Percentiles rank a stretch among this genome's conserved stretches.
phyloP scores from a whole-genome alignment of 2,888 invertebrate genomes.

The Drosophila rellima region DNA sequence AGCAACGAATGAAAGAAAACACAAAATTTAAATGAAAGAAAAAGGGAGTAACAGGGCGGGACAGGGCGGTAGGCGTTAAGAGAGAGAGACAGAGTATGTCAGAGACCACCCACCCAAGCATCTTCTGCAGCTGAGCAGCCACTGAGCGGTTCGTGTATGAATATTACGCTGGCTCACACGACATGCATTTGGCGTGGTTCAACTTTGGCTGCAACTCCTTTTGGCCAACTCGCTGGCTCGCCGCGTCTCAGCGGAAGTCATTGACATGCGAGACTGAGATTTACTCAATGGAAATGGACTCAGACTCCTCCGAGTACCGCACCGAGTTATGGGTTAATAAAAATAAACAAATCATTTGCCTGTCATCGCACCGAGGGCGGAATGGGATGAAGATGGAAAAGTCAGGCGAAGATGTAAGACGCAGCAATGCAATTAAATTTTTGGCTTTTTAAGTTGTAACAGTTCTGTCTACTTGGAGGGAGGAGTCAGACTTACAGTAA shows the following conservation, averaged over 20 bases:
- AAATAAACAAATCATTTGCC: slow-evolving; percentile 20
- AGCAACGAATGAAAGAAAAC: slow-evolving; percentile 5
- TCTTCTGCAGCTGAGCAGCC: not conserved
- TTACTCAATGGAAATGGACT: slow-evolving; percentile 29
- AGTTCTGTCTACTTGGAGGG: not conserved
- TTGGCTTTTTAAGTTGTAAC: slow-evolving; percentile 6
- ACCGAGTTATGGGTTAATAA: slow-evolving; percentile 20
- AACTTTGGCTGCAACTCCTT: slow-evolving; percentile 36
- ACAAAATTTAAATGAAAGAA: slow-evolving; percentile 20
- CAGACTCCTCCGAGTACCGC: not conserved
- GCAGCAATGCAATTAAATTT: slow-evolving; percentile 4
- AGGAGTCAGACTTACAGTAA: not conserved
- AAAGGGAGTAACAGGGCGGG: slow-evolving; percentile 2
- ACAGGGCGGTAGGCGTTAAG: not conserved
- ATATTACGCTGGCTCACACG: slow-evolving; percentile 8
- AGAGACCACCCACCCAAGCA: slow-evolving; percentile 35
- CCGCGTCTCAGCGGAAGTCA: slow-evolving; percentile 34
- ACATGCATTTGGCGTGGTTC: slow-evolving; percentile 47
- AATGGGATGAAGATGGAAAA: slow-evolving; percentile 4
- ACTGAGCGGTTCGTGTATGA: slow-evolving; percentile 1
- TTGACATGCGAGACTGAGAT: slow-evolving; percentile 43
- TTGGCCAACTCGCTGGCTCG: not conserved
- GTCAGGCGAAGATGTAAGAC: slow-evolving; percentile 1
- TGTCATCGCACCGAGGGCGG: slow-evolving; percentile 16
- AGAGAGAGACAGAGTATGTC: not conserved